phyloP scores from a whole-genome alignment of 2,113 vertebrate genomes.

The Prietella phreatophila region DNA sequence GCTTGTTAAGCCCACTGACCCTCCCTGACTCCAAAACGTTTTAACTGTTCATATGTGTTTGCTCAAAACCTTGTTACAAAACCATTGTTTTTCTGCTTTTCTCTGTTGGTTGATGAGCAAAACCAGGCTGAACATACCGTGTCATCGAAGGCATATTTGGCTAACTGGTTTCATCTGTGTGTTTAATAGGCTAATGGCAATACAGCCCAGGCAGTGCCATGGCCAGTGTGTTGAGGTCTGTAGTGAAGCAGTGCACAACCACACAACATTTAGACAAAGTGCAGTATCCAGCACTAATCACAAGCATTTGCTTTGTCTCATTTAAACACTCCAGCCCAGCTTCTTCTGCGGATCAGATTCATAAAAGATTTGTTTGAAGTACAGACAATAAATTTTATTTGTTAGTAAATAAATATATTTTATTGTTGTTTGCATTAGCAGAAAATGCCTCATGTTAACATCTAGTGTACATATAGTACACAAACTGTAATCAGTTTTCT shows the following conservation, averaged over 20 bases:
- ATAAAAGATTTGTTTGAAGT: background rate
- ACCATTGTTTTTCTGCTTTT: constrained; percentile 2
- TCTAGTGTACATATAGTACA: background rate
- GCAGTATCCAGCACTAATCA: background rate
- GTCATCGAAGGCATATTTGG: constrained; percentile 3
- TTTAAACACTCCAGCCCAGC: background rate
- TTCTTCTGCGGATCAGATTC: background rate
- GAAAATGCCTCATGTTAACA: background rate
- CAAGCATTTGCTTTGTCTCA: background rate
- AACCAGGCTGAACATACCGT: constrained; percentile 46
- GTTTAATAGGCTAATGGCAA: constrained; percentile 47
- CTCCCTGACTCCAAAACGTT: background rate
- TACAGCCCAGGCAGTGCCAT: constrained; percentile 32
- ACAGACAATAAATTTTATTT: background rate
- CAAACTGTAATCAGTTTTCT: no score
- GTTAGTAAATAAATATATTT: background rate
- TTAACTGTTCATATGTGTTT: background rate
- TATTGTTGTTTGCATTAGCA: background rate
- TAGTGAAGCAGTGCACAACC: background rate
- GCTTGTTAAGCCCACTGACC: background rate
- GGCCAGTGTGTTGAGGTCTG: background rate
- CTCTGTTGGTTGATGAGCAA: background rate
- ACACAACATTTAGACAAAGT: background rate
- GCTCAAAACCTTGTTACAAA: background rate
- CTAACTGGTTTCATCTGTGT: constrained; percentile 62